These are phyloP conservation scores for Corydoras sp. DNA, from an alignment of 2,113 vertebrate genomes.

Conservation along the genomic window DNA sequence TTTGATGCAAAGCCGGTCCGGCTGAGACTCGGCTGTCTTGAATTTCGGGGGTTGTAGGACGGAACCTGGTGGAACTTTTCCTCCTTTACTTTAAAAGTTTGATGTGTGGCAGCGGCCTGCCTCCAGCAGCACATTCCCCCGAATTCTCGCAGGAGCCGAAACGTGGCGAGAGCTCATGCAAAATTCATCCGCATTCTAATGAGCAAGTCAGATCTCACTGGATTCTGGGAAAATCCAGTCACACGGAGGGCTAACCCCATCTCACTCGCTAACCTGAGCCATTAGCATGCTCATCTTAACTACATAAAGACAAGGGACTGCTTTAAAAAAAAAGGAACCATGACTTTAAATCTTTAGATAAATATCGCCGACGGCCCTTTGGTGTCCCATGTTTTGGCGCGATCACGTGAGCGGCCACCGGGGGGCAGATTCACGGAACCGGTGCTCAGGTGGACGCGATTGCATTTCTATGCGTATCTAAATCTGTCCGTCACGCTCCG, in stretches of 20 bases:
- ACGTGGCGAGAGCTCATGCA: not conserved
- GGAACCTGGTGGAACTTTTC: slow-evolving; percentile 26
- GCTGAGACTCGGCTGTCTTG: not conserved
- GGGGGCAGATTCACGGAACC: too few relatives aligned
- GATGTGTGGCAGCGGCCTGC: not conserved
- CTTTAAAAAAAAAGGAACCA: too few relatives aligned
- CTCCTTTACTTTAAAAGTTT: not conserved
- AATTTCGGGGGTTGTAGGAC: not conserved
- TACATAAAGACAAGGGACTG: not conserved
- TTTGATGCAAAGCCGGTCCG: not conserved
- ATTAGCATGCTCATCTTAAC: not conserved
- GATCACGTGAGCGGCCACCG: too few relatives aligned
- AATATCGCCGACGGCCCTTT: too few relatives aligned
- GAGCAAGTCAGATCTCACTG: not conserved
- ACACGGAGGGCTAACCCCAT: not conserved
- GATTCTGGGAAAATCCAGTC: not conserved
- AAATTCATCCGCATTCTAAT: not conserved
- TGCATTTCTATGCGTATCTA: too few relatives aligned
- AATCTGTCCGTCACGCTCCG: too few relatives aligned
- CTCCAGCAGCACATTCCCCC: not conserved
- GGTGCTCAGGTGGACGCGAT: too few relatives aligned
- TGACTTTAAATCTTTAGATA: too few relatives aligned
- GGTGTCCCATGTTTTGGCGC: too few relatives aligned
- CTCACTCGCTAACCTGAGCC: not conserved
- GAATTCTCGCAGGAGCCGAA: not conserved